phyloP scores from a whole-genome alignment of 2,888 invertebrate species.

The Yponomeuta sedellus region DNA sequence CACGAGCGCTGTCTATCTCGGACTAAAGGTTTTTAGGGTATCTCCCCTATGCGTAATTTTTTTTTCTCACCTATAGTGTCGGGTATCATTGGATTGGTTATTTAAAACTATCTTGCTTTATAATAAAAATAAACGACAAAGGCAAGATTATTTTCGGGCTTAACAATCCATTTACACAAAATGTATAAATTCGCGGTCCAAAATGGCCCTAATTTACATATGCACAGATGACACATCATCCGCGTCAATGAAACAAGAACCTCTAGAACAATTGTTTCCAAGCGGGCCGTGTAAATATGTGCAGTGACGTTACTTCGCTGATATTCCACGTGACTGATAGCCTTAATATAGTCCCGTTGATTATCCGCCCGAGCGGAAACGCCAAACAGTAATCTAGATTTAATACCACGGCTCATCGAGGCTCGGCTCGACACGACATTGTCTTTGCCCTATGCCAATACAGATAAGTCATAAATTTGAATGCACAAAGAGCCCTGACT shows the following conservation, averaged over 20 bases:
- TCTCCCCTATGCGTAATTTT: too few relatives aligned
- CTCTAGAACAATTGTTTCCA: background rate
- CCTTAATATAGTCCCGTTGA: slow-evolving; percentile 72
- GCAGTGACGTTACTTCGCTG: slow-evolving; percentile 11
- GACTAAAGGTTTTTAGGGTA: too few relatives aligned
- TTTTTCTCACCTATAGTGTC: too few relatives aligned
- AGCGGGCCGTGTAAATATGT: background rate
- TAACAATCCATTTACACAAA: too few relatives aligned
- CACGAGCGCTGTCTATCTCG: too few relatives aligned
- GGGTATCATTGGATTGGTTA: too few relatives aligned
- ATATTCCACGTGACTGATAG: slow-evolving; percentile 56
- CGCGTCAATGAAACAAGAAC: background rate
- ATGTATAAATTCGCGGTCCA: background rate
- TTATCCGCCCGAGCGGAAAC: slow-evolving; percentile 64
- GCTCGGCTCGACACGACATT: slow-evolving; percentile 6
- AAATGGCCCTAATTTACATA: background rate
- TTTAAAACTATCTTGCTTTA: too few relatives aligned
- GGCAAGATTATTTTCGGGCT: too few relatives aligned
- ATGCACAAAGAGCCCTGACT: background rate
- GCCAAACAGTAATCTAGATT: slow-evolving; percentile 72
- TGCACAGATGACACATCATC: background rate
- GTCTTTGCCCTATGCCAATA: slow-evolving; percentile 12
- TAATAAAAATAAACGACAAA: too few relatives aligned
- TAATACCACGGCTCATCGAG: slow-evolving; percentile 62
- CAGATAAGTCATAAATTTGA: slow-evolving; percentile 15